Evolutionary conservation across 2,797 vertebrate genomes (phyloP), one percentile per base, ranked within the genome.

Genomic region (Manis javanica): DNA sequence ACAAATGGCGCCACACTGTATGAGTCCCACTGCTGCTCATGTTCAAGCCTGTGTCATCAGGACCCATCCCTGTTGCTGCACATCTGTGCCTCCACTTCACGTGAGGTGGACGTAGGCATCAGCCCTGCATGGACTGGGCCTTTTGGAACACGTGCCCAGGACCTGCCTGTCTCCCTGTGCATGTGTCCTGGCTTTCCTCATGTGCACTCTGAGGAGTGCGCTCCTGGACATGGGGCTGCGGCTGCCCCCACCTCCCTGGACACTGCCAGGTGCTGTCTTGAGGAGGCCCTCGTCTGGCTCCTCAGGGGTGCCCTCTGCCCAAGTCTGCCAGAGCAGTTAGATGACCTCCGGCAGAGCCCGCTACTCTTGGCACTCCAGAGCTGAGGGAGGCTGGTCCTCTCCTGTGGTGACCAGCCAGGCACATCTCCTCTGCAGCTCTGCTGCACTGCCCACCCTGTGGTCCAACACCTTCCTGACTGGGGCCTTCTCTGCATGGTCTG

Each of bases 31-130:
- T 23, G 37, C 13, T 7, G 26, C 23, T 51, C 13, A 15, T 3
- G 8, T 6, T 51, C 74, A 31, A 2, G 10, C 10, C 10, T 42
- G 5, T 4, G 37, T 21, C 24, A 2, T 72, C 13, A 23, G 8
- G 53, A 18, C 26, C 34, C 19, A 51, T 3, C 77, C 18, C 1
- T 1, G 3, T 1, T 13, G 75, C 23, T 0, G 10, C 42, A 7
- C 7, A 16, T 57, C 37, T 31, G 46, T 21, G 4, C 29, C 49
- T 7, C 53, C 23, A 15, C 3, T 57, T 15, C 14, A 66, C 12
- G 7, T 15, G 2, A 57, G 31, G 15, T 85, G 37, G 57, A 16
- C 46, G 59, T 21, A 46, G 21, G 21, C 18, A 3, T 51, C 2
- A 7, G n/a, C 39, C 42, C 34, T 13, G 21, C 1, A 2, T 3